These are phyloP conservation scores for Branchellion lobata DNA, from an alignment of 2,888 invertebrate genomes.

Conservation along the genomic window DNA sequence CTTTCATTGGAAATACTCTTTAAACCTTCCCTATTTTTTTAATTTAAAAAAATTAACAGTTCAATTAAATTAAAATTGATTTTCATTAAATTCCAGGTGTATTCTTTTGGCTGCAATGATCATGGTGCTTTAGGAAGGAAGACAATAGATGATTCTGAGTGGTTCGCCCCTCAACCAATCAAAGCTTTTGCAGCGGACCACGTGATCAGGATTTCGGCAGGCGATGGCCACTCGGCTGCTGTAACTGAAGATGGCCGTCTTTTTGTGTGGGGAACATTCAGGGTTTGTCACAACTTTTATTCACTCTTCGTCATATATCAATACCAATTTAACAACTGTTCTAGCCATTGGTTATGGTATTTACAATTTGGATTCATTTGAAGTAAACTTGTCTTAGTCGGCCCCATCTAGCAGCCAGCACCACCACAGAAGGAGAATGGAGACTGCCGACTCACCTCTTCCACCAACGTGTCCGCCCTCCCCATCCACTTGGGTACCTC, in stretches of 20 bases:
- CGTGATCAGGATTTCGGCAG: constrained; percentile 75
- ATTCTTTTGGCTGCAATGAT: constrained; percentile 93
- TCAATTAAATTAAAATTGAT: no score
- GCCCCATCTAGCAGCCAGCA: no score
- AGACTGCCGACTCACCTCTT: neutral
- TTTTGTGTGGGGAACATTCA: constrained; percentile 92
- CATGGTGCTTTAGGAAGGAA: constrained; percentile 87
- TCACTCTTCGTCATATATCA: neutral
- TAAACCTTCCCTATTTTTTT: no score
- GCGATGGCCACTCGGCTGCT: constrained; percentile 69
- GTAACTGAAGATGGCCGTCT: constrained; percentile 81
- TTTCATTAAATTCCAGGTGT: constrained; percentile 66
- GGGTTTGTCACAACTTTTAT: no score
- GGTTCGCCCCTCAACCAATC: constrained; percentile 72
- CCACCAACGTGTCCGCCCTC: neutral
- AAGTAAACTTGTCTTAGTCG: no score
- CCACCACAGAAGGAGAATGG: constrained; percentile 25
- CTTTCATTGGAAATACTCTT: no score
- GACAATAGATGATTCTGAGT: constrained; percentile 73
- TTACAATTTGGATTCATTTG: no score
- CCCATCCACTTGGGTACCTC: constrained; percentile 8
- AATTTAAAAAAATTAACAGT: no score
- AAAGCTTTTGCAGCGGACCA: constrained; percentile 37
- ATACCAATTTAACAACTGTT: neutral
- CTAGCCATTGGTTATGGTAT: no score